These are phyloP conservation scores for Drosophila dives DNA, from an alignment of 2,888 invertebrate species.

Conservation along the genomic window DNA sequence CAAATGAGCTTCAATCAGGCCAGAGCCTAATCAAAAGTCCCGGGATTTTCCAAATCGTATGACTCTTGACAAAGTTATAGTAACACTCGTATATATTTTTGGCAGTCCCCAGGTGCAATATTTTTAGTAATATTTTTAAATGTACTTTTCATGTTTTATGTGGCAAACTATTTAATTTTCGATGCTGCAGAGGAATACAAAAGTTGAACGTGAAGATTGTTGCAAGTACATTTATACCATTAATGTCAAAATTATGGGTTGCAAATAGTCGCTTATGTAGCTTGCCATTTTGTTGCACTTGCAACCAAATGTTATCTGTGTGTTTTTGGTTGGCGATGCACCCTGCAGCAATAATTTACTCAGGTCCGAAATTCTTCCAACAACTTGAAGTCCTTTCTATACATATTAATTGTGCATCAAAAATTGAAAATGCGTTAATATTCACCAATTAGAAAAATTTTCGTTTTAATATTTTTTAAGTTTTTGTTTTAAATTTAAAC, in stretches of 20 bases:
- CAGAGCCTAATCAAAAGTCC: too few species aligned
- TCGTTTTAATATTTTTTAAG: too few species aligned
- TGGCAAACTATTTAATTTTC: conserved; percentile 15
- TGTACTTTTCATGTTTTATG: conserved; percentile 19
- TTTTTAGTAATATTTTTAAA: background rate
- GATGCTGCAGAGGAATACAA: background rate
- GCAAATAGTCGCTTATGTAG: conserved; percentile 41
- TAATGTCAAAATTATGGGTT: conserved; percentile 33
- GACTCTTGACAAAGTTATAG: background rate
- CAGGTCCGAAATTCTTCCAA: too few species aligned
- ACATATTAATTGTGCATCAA: too few species aligned
- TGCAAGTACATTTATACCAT: conserved; percentile 41
- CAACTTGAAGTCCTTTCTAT: too few species aligned
- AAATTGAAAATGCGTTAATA: too few species aligned
- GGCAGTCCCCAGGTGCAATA: background rate
- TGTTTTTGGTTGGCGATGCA: conserved; percentile 10
- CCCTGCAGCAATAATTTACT: conserved; percentile 27
- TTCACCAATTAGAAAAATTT: too few species aligned
- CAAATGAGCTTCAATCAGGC: too few species aligned
- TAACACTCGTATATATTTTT: too few species aligned
- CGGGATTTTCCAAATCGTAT: background rate
- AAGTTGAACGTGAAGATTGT: conserved; percentile 23
- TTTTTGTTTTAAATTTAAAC: too few species aligned
- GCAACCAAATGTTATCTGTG: background rate
- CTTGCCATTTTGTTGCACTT: background rate